Conservation (phyloP, 2,888 invertebrate species). For the Dasypogon diadema region DNA sequence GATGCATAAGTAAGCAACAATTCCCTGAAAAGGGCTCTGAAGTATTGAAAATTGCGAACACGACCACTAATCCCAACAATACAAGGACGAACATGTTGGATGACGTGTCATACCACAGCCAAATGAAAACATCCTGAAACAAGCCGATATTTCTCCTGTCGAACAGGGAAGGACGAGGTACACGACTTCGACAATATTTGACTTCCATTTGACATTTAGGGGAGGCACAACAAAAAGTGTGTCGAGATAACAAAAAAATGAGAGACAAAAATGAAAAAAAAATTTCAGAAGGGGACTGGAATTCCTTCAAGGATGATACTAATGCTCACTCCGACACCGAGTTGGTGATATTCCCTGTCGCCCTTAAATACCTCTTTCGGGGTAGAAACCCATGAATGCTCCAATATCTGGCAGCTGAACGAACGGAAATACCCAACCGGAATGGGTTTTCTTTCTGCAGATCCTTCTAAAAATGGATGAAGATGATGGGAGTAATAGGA, state of each 20-base stretch:
- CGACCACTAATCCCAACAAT: too few species aligned
- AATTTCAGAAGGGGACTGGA: not conserved
- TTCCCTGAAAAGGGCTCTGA: too few species aligned
- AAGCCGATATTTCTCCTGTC: too few species aligned
- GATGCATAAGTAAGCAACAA: too few species aligned
- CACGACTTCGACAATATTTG: constrained; percentile 14
- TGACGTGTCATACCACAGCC: too few species aligned
- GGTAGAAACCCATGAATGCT: not conserved
- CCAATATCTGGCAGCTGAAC: not conserved
- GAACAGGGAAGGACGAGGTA: not conserved
- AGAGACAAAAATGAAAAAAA: not conserved
- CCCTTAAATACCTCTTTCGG: not conserved
- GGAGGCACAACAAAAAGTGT: not conserved
- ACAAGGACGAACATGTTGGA: too few species aligned
- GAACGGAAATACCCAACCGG: not conserved
- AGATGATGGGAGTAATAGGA: not conserved
- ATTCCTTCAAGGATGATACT: constrained; percentile 1
- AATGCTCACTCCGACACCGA: not conserved
- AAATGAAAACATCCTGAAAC: too few species aligned
- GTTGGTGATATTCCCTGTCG: too few species aligned
- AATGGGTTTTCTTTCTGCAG: not conserved
- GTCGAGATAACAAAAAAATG: not conserved
- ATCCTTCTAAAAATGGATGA: constrained; percentile 12
- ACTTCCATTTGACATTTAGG: constrained; percentile 20
- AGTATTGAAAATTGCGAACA: too few species aligned